phyloP scores from a whole-genome alignment of 2,888 invertebrate species.

The Catonia carolina region DNA sequence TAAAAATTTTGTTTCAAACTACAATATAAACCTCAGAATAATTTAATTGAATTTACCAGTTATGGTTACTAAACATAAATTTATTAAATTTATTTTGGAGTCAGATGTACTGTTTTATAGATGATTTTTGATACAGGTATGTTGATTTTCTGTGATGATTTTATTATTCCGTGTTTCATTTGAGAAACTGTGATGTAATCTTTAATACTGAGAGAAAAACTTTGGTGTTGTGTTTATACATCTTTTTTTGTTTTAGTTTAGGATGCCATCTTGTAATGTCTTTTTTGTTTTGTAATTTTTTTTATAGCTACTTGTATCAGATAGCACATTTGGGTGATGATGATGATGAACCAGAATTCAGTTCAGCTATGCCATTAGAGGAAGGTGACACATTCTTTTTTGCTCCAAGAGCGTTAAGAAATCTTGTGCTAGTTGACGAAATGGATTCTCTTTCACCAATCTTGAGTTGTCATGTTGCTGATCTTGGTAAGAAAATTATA shows the following conservation, averaged over 20 bases:
- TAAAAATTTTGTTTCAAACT: too few relatives aligned
- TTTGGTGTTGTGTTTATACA: not conserved
- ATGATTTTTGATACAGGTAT: too few relatives aligned
- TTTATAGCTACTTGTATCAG: constrained; percentile 86
- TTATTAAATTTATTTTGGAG: too few relatives aligned
- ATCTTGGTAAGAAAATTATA: constrained; percentile 53
- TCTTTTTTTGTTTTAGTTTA: too few relatives aligned
- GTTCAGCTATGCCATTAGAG: constrained; percentile 95
- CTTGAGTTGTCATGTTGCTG: constrained; percentile 74
- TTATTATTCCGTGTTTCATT: constrained; percentile 9
- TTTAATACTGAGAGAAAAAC: not conserved
- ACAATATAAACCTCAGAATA: too few relatives aligned
- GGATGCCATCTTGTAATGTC: too few relatives aligned
- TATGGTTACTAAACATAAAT: too few relatives aligned
- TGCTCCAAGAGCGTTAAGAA: constrained; percentile 86
- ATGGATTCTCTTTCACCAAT: constrained; percentile 93
- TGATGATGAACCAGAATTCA: constrained; percentile 98
- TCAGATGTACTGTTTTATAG: too few relatives aligned
- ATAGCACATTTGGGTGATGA: constrained; percentile 99
- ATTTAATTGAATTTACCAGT: too few relatives aligned
- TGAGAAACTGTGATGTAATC: constrained; percentile 6
- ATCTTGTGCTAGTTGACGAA: constrained; percentile 94
- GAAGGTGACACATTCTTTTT: constrained; percentile 99
- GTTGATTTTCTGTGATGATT: too few relatives aligned
- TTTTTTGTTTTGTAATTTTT: too few relatives aligned